Evolutionary conservation across 2,797 vertebrate genomes (phyloP).

Genomic region (Diplodus sargus): DNA sequence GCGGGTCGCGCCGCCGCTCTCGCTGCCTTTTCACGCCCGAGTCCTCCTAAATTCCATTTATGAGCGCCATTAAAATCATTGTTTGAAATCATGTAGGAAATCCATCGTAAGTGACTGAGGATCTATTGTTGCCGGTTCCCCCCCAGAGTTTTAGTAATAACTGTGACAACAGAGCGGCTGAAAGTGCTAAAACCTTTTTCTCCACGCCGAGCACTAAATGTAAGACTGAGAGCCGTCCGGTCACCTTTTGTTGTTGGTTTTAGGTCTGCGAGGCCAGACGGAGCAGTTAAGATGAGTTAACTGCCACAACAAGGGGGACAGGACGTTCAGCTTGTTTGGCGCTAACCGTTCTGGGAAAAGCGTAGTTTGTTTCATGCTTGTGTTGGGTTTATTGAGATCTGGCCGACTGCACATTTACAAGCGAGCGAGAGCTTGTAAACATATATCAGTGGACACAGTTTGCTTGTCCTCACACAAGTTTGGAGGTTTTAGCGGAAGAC

Average conservation of each 20-base stretch:
- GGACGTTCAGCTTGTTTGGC: conserved; percentile 37
- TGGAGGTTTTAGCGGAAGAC: conserved; percentile 23
- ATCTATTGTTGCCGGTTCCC: conserved; percentile 57
- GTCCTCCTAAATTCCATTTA: conserved; percentile 79
- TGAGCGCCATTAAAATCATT: conserved; percentile 81
- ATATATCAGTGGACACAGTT: conserved; percentile 39
- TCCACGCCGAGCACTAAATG: conserved; percentile 45
- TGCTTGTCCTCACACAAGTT: conserved; percentile 13
- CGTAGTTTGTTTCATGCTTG: conserved; percentile 54
- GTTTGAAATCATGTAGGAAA: conserved; percentile 82
- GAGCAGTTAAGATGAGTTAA: conserved; percentile 28
- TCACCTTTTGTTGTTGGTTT: conserved; percentile 60
- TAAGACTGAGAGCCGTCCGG: conserved; percentile 45
- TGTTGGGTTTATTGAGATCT: conserved; percentile 61
- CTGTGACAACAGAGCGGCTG: conserved; percentile 68
- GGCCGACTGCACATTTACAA: conserved; percentile 60
- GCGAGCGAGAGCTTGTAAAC: conserved; percentile 56
- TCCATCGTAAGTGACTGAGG: conserved; percentile 65
- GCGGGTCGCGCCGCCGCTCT: conserved; percentile 57
- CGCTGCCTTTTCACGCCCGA: conserved; percentile 70
- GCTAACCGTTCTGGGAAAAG: conserved; percentile 31
- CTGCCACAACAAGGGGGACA: neutral
- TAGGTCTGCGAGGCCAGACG: conserved; percentile 34
- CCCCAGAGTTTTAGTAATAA: conserved; percentile 67
- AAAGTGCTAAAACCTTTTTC: conserved; percentile 64